phyloP scores from a whole-genome alignment of 2,797 vertebrate genomes.

The Pseudotriccus pelzelni region DNA sequence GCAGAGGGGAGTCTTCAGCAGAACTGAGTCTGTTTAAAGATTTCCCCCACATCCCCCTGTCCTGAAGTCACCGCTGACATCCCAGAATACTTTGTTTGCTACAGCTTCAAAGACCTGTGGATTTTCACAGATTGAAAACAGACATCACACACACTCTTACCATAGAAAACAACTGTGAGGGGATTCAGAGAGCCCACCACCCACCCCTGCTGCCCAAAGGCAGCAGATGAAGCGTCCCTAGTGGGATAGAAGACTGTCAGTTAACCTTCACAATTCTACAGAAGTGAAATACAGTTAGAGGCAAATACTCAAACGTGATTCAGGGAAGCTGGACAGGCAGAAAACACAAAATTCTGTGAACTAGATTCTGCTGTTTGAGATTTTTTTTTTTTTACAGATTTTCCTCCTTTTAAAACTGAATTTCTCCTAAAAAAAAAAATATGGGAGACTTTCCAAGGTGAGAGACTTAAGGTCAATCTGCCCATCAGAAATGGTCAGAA shows the following conservation, averaged over 20 bases:
- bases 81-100: background rate
- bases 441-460: background rate
- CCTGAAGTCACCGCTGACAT: background rate
- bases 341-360: background rate
- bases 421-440: background rate
- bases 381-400: background rate
- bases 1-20: background rate
- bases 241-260: accelerated
- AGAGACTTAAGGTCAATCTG: background rate
- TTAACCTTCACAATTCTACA: background rate
- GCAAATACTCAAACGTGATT: background rate
- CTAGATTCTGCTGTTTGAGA: background rate
- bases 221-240: background rate
- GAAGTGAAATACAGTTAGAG: background rate
- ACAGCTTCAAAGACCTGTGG: background rate
- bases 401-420: background rate
- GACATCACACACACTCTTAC: background rate
- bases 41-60: accelerated
- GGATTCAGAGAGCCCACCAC: background rate
- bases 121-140: background rate
- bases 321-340: background rate
- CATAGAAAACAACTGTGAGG: background rate
- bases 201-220: background rate
- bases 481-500: background rate
- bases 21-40: background rate